These are phyloP conservation scores for Lithobius niger DNA, from an alignment of 1,140 invertebrate genomes.

Conservation along the genomic window DNA sequence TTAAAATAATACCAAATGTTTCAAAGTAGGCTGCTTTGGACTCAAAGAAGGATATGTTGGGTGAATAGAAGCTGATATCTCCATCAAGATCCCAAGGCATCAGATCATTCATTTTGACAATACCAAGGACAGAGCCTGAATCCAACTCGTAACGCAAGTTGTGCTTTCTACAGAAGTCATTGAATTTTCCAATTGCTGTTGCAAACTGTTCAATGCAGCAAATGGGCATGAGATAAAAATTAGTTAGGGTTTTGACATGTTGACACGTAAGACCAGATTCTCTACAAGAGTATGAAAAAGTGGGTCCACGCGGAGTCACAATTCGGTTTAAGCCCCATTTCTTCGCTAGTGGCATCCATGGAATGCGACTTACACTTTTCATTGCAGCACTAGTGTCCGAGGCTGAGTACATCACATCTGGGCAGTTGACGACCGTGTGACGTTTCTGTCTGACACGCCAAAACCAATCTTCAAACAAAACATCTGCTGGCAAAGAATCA, in stretches of 20 bases:
- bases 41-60: not conserved
- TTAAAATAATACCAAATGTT: not conserved
- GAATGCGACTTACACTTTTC: not conserved
- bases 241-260: not conserved
- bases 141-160: conserved; percentile 19
- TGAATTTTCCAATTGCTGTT: not conserved
- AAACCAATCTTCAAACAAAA: conserved; percentile 12
- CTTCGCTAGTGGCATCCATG: conserved; percentile 18
- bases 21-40: not conserved
- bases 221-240: conserved; percentile 9
- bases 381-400: not conserved
- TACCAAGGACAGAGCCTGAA: not conserved
- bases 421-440: not conserved
- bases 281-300: conserved; percentile 6
- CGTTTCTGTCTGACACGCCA: conserved; percentile 17
- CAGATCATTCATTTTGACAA: not conserved
- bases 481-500: conserved; percentile 11
- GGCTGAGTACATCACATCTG: conserved; percentile 6
- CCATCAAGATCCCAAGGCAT: conserved; percentile 4
- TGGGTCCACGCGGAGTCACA: not conserved
- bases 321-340: conserved; percentile 19
- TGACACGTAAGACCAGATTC: not conserved
- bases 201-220: conserved; percentile 19
- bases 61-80: not conserved
- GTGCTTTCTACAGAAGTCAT: conserved; percentile 7